These are phyloP conservation scores for Temnothorax nylanderi DNA, from an alignment of 1,140 invertebrate species.

Conservation along the genomic window DNA sequence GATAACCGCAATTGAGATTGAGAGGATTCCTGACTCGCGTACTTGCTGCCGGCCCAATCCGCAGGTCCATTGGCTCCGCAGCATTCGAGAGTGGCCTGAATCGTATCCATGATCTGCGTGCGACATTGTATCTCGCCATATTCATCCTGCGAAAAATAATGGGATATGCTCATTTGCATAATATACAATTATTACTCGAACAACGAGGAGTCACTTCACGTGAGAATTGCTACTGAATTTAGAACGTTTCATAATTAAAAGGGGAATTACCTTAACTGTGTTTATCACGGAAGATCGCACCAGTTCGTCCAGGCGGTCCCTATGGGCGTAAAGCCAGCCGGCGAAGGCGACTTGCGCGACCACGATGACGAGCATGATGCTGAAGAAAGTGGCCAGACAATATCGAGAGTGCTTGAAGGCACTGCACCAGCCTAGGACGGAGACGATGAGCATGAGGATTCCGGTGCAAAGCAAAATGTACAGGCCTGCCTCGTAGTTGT, in stretches of 20 bases:
- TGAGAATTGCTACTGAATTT: not conserved
- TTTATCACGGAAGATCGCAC: conserved; percentile 88
- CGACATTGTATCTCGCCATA: conserved; percentile 88
- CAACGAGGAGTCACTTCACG: not conserved
- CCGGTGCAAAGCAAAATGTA: conserved; percentile 93
- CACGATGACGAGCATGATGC: conserved; percentile 90
- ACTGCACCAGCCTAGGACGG: conserved; percentile 96
- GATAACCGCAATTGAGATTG: conserved; percentile 62
- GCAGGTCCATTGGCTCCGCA: conserved; percentile 90
- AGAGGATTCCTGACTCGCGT: conserved; percentile 82
- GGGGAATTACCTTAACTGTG: conserved; percentile 86
- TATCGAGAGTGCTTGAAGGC: conserved; percentile 94
- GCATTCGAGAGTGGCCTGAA: conserved; percentile 90
- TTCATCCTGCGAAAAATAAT: conserved; percentile 85
- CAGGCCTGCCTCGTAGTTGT: conserved; percentile 90
- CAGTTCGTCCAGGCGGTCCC: conserved; percentile 88
- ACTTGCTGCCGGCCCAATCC: conserved; percentile 90
- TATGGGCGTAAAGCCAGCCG: conserved; percentile 90
- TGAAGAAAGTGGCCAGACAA: conserved; percentile 93
- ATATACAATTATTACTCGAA: not conserved
- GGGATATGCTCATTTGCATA: not conserved
- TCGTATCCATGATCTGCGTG: conserved; percentile 89
- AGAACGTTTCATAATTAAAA: not conserved
- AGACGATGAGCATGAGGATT: conserved; percentile 92
- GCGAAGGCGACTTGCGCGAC: conserved; percentile 92